Evolutionary conservation across 2,888 invertebrate species (phyloP), one percentile per base, ranked within the genome.

Genomic region (Anthophora plumipes): DNA sequence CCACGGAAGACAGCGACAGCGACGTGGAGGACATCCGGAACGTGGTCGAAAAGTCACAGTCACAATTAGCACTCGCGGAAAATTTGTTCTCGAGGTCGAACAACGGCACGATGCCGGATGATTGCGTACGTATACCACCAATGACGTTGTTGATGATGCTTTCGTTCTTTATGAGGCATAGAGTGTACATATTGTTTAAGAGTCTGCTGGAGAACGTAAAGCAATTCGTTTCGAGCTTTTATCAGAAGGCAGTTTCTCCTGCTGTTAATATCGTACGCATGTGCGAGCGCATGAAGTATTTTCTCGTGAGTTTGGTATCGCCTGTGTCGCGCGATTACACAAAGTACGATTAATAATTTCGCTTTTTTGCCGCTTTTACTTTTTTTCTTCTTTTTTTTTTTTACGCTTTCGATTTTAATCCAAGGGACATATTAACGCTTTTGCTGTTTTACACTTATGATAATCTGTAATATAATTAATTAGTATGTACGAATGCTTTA

Each of bases 1-100:
- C 91, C 57, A 90, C 92, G 46, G 92, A 92, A 72, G 93, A 93
- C 67, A 95, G 96, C 64, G 96, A 96, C 89, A 96, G 96, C 72
- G 96, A 96, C 89, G 92, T 95, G 48, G 96, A 96, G 85, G 96
- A 96, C 83, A 94, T 96, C 50, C 94, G 95, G 64, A 94, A 96
- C 88, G 93, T 96, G 48, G 93, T 96, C 67, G 94, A 95, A 61
- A 95, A 95, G 77, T 96, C 96, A 37, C 94, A 95, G 85, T 94
- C 94, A 77, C 96, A 96, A 91, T 93, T 96, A 84, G 94, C 94
- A 70, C 94, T 95, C 72, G 95, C 96, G 0, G 96, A 96, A 93
- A 94, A 94, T 82, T 91, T 94, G 89, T 94, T 96, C 92, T 94
- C 94, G 73, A 94, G 89, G 76, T 75, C 85, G 60, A 85, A 88